Base-by-base conservation (phyloP, 1,140 invertebrate species). In the Elymnias hypermnestra region DNA sequence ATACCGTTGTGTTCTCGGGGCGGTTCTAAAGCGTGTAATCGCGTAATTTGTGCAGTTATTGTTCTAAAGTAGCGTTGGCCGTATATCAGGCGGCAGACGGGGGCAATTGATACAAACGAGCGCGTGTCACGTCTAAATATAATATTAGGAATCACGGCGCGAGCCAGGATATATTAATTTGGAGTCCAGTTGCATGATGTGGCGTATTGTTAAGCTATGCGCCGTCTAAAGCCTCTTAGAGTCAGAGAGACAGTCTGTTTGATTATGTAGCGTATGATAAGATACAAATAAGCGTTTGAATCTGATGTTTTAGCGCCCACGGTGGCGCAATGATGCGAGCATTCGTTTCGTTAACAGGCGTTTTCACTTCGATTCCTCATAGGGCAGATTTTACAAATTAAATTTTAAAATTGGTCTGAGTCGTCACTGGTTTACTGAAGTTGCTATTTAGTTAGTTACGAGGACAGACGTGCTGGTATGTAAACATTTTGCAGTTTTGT, bases 101-200 rank as follows among this genome's bases (percentile, higher is more conserved):
- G 65, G 63, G 57, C 82, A 85, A 85, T 85, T 85, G 82, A 81
- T 82, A 85, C 75, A 85, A 85, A 85, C 72, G 82, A 83, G 78
- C 73, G 72, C 71, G 69, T 82, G 82, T 85, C 82, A 83, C 75
- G 76, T 82, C 82, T 85, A 85, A 83, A 85, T 85, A 85, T 85
- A 85, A 85, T 85, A 85, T 85, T 85, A 85, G 77, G 82, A 85
- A 85, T 83, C 82, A 78, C 82, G 78, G 82, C 82, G 77, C 75
- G 72, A 74, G 78, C 82, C 78, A 85, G 82, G 82, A 85, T 83
- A 83, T 81, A 83, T 82, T 85, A 79, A 82, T 85, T 79, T 84
- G 71, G 63, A 84, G 72, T 74, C 58, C 68, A 58, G 65, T 63
- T 63, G 63, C 54, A 65, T 73, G 63, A 78, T 65, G 61, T 63